Evolutionary conservation across 2,888 invertebrate genomes (phyloP).

Genomic region (Drosophila paracracens): DNA sequence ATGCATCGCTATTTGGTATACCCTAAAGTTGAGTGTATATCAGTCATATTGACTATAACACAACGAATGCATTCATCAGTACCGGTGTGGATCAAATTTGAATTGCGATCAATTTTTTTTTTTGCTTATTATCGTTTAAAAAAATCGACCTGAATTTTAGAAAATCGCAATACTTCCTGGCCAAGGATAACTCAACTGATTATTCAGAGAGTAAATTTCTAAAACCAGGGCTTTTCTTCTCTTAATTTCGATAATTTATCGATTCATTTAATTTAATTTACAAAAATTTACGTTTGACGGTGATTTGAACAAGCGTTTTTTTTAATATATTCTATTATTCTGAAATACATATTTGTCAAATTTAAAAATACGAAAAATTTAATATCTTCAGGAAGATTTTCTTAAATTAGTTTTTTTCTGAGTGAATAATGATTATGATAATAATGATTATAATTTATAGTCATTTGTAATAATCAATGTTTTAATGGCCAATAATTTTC

Average conservation of each 20-base stretch:
- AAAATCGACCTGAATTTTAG: background rate
- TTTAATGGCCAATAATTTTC: background rate
- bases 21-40: conserved; percentile 45
- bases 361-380: background rate
- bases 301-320: background rate
- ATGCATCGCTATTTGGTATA: conserved; percentile 41
- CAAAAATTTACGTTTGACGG: too few species aligned
- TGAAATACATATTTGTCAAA: background rate
- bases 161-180: background rate
- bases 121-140: background rate
- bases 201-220: background rate
- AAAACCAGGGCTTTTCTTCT: background rate
- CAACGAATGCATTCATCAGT: background rate
- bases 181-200: background rate
- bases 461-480: background rate
- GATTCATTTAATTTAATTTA: background rate
- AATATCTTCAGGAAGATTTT: accelerated
- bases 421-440: too few species aligned
- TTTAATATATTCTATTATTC: background rate
- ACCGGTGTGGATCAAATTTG: background rate
- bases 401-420: background rate
- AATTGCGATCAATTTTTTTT: background rate
- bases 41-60: background rate
- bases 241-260: background rate
- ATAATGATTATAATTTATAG: too few species aligned